phyloP scores from a whole-genome alignment of 2,113 vertebrate genomes.

The Pseudois nayaur region DNA sequence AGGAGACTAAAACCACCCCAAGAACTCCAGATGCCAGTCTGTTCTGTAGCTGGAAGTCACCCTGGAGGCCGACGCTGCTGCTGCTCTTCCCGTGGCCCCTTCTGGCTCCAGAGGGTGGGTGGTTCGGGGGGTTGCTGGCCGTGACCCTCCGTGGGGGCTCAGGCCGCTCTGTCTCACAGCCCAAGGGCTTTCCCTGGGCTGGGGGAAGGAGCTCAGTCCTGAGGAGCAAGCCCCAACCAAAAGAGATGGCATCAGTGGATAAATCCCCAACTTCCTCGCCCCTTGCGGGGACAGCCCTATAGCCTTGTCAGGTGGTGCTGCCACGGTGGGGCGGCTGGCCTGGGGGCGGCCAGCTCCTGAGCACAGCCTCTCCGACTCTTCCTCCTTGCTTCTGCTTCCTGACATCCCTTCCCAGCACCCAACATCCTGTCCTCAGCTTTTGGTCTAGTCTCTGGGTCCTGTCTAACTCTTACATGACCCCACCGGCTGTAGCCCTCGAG shows the following conservation, averaged over 20 bases:
- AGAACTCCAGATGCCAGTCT: no score
- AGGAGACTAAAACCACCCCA: neutral
- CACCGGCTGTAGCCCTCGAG: neutral
- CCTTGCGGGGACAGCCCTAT: neutral
- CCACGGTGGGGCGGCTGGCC: neutral
- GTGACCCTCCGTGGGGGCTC: neutral
- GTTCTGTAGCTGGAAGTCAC: neutral
- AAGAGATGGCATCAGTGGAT: neutral
- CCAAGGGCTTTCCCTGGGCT: neutral
- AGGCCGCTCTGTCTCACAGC: neutral
- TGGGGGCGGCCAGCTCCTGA: neutral
- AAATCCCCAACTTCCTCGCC: neutral
- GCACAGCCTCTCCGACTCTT: neutral
- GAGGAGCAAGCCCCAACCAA: neutral
- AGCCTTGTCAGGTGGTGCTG: neutral
- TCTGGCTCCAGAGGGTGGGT: neutral
- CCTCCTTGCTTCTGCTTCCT: neutral
- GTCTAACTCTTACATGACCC: neutral
- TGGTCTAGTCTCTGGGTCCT: neutral
- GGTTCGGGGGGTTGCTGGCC: neutral
- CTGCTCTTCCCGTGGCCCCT: neutral
- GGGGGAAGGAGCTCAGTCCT: neutral
- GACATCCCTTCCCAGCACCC: neutral
- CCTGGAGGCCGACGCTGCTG: neutral
- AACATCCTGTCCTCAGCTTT: neutral